Evolutionary conservation across 1,140 invertebrate genomes (phyloP).

Genomic region (Diabrotica virgifera): DNA sequence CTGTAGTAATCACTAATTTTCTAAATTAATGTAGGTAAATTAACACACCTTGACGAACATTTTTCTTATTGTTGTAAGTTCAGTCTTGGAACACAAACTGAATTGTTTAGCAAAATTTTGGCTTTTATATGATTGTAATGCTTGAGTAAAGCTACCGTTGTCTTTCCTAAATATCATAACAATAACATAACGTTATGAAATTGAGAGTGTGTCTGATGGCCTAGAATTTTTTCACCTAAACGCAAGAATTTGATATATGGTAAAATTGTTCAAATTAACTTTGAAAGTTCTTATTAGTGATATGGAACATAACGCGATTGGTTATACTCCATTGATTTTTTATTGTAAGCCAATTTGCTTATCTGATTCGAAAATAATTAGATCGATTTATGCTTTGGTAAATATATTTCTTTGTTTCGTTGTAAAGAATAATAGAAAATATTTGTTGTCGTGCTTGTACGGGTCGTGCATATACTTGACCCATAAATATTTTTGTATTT

Average conservation of each 20-base stretch:
- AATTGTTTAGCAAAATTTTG: neutral
- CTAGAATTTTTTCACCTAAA: constrained; percentile 7
- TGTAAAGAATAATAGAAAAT: too few relatives aligned
- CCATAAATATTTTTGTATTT: too few relatives aligned
- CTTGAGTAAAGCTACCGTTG: neutral
- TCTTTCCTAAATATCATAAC: constrained; percentile 3
- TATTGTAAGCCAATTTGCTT: neutral
- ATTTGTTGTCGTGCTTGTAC: too few relatives aligned
- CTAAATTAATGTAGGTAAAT: neutral
- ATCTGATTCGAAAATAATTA: neutral
- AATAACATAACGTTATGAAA: constrained; percentile 9
- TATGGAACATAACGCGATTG: neutral
- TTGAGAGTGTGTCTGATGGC: constrained; percentile 3
- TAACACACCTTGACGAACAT: constrained; percentile 8
- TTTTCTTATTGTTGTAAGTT: neutral
- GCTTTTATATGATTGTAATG: constrained; percentile 11
- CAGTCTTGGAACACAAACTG: neutral
- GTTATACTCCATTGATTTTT: constrained; percentile 1
- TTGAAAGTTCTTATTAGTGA: neutral
- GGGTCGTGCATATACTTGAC: too few relatives aligned
- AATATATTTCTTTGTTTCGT: too few relatives aligned
- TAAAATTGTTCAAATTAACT: neutral
- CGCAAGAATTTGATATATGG: constrained; percentile 6
- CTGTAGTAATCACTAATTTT: too few relatives aligned
- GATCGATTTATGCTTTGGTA: neutral